phyloP scores from a whole-genome alignment of 2,113 vertebrate species.

The Barnardius zonarius region DNA sequence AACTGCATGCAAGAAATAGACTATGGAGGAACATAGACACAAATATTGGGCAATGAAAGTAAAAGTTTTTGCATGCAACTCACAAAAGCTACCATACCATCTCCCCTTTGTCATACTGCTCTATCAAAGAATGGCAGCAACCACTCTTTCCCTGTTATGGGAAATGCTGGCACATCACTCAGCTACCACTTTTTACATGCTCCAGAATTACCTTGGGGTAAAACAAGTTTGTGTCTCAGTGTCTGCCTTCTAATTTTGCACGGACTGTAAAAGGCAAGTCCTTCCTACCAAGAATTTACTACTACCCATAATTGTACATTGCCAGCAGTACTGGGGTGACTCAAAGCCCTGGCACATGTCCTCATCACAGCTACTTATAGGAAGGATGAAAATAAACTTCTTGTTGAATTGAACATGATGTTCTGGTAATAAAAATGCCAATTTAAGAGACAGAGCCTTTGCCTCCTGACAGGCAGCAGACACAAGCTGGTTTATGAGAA shows the following conservation, averaged over 20 bases:
- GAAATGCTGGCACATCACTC: not conserved
- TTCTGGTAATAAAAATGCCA: slow-evolving; percentile 52
- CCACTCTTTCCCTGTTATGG: not conserved
- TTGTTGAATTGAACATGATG: slow-evolving; percentile 43
- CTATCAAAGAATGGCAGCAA: not conserved
- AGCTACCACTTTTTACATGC: not conserved
- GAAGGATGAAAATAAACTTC: slow-evolving; percentile 61
- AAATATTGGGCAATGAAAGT: not conserved
- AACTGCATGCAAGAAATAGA: not conserved
- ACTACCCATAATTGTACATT: slow-evolving; percentile 48
- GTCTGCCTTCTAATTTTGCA: slow-evolving; percentile 38
- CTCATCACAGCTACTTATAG: slow-evolving; percentile 41
- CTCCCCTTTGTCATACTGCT: not conserved
- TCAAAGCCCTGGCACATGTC: slow-evolving; percentile 46
- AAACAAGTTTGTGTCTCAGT: not conserved
- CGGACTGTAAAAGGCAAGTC: slow-evolving; percentile 13
- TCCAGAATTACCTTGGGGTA: not conserved
- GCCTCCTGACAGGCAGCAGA: not conserved
- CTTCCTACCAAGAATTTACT: slow-evolving; percentile 41
- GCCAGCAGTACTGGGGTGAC: slow-evolving; percentile 25
- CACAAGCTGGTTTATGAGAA: not conserved
- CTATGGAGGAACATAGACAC: not conserved
- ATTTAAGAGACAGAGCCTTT: slow-evolving; percentile 10
- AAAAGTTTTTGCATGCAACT: not conserved
- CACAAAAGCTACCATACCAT: not conserved